Conservation (phyloP, 1,140 invertebrate species). For the Panagrolaimus sp. region DNA sequence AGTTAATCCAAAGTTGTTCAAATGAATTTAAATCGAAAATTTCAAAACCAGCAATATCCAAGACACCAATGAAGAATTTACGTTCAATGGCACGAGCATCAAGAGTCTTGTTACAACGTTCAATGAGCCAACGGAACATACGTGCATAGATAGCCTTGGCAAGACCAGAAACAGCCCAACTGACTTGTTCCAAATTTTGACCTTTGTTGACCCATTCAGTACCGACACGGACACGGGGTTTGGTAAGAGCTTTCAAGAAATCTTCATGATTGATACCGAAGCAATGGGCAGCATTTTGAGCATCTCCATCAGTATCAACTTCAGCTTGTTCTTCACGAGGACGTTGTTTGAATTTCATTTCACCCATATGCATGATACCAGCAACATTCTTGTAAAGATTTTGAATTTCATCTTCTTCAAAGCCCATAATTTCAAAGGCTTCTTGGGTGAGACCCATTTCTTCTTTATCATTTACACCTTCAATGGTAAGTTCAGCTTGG, state of each 20-base stretch:
- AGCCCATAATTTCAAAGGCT: conserved; percentile 96
- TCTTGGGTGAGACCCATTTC: conserved; percentile 86
- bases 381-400: conserved; percentile 93
- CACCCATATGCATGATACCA: conserved; percentile 86
- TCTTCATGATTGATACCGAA: conserved; percentile 66
- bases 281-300: conserved; percentile 65
- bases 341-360: conserved; percentile 97
- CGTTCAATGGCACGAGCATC: conserved; percentile 64
- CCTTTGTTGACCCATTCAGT: conserved; percentile 69
- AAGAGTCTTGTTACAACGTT: conserved; percentile 67
- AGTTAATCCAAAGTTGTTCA: conserved; percentile 99
- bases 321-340: conserved; percentile 99
- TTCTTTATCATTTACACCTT: conserved; percentile 89
- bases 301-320: conserved; percentile 76
- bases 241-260: conserved; percentile 65
- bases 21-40: conserved; percentile 99
- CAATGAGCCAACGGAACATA: conserved; percentile 67
- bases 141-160: conserved; percentile 68
- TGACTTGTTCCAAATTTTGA: conserved; percentile 71
- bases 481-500: conserved; percentile 94
- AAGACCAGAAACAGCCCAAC: conserved; percentile 65
- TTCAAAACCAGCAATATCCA: conserved; percentile 99
- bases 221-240: conserved; percentile 67
- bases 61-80: conserved; percentile 72
- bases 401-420: conserved; percentile 87